A percentile compares a stretch with the other conserved stretches of the same genome.
These are phyloP conservation scores for Polia nebulosa DNA, from an alignment of 2,888 invertebrate species.

Conservation along the genomic window DNA sequence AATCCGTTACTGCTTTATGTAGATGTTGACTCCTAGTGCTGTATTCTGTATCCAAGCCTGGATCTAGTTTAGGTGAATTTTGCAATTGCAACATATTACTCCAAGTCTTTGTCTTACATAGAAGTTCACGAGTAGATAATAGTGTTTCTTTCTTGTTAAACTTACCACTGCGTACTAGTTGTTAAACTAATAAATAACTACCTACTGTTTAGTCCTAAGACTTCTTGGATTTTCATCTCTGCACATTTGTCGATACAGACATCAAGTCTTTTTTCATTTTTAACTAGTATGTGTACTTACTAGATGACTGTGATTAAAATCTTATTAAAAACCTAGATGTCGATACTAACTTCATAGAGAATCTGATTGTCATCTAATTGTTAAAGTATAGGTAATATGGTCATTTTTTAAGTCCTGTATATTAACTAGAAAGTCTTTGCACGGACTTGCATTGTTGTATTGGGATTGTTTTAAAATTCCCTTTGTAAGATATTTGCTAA, in stretches of 20 bases:
- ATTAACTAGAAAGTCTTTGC: slow-evolving; percentile 1
- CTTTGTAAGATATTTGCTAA: slow-evolving; percentile 20
- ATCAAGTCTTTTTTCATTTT: slow-evolving; percentile 1
- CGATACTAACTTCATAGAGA: slow-evolving; percentile 20
- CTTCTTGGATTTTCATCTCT: slow-evolving; percentile 41
- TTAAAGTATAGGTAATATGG: not conserved
- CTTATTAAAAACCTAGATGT: slow-evolving; percentile 26
- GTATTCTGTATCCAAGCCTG: not conserved
- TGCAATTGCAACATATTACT: slow-evolving; percentile 15
- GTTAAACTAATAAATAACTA: slow-evolving; percentile 45
- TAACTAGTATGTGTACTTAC: slow-evolving; percentile 17
- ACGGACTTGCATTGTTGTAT: slow-evolving; percentile 14
- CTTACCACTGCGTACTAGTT: slow-evolving; percentile 41
- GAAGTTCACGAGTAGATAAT: slow-evolving; percentile 16
- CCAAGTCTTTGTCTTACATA: slow-evolving; percentile 22
- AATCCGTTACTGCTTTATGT: not conserved
- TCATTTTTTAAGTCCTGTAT: slow-evolving; percentile 7
- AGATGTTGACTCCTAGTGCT: not conserved
- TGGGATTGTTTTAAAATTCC: slow-evolving; percentile 47
- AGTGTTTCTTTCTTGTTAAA: slow-evolving; percentile 25
- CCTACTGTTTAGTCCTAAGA: slow-evolving; percentile 44
- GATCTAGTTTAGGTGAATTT: not conserved
- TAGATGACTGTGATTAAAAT: slow-evolving; percentile 57
- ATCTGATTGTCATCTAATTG: slow-evolving; percentile 7
- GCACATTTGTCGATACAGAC: slow-evolving; percentile 39